Base-by-base conservation (phyloP, 2,113 vertebrate species). In the Mesitornis unicolor region DNA sequence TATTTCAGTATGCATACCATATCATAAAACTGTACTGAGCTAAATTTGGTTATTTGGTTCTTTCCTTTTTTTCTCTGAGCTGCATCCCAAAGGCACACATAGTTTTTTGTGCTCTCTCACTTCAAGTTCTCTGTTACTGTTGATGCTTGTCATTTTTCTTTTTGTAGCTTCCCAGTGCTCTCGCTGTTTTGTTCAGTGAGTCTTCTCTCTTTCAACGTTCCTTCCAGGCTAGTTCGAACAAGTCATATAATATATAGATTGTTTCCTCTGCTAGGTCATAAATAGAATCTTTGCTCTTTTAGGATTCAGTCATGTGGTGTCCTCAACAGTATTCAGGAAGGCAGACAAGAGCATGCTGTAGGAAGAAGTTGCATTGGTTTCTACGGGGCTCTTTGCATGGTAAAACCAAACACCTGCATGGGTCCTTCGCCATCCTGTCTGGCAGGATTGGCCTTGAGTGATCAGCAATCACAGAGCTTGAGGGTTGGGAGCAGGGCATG, bases 21-120 rank as follows among this genome's bases (percentile, higher is more conserved):
- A 15, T 25, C 6, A 17, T 10, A 45, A 68, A 92, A 61, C 35
- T 21, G 5, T 28, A 14, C 25, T 29, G n/a, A 15, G 13, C 13
- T 71, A 5, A 35, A 47, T 80, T 54, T 29, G 16, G 5, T 31
- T 47, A 15, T 16, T 47, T 67, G 22, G 24, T 43, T n/a, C 13
- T 36, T 17, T 25, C 4, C 57, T 28, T 18, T 68, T 90, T 48
- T 71, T 2, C 17, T 84, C 29, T 4, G 8, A 56, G n/a, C 16
- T 38, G 9, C 6, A 17, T 53, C 1, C 3, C 20, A 73, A 51
- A 57, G 38, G 14, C 10, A n/a, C 7, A 1, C 2, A 2, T 19
- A 74, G 17, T 65, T 79, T 85, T 18, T 59, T 60, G 21, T 51
- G 16, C 36, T 74, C 36, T 51, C 10, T 84, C n/a, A 18, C 61